Evolutionary conservation across 2,113 vertebrate genomes (phyloP), one percentile per base, ranked within the genome.

Genomic region (Poeciliopsis turrubarensis): DNA sequence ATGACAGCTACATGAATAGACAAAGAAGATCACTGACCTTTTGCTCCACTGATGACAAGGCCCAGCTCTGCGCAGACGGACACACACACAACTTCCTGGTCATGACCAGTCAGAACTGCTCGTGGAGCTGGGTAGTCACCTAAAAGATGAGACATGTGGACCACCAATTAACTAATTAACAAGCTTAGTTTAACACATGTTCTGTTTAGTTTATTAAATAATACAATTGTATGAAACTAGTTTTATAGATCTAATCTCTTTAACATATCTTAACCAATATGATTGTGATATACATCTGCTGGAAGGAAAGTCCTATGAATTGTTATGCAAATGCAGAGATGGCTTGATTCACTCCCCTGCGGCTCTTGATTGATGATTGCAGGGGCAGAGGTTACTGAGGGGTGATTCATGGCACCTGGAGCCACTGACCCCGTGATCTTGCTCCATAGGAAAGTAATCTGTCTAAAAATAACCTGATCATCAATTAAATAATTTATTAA

Each of bases 21-120:
- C 22, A 72, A 60, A 70, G 60, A 34, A 30, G 31, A 3, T 25
- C 67, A 92, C 96, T 94, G 77, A 99, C 98, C 98, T 97, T 98
- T 99, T 92, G 98, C 96, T 92, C 98, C 98, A 72, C 98, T 99
- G 94, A 99, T 98, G 91, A 99, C 97, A 1, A 99, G 95, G 65
- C 98, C 98, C 78, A 99, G 95, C 87, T 99, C 98, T 31, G 98
- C 98, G 79, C 98, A 99, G 70, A 99, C 98, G 0, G 97, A 97
- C 70, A 99, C 98, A 6, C 97, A 99, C 90, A 97, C 96, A 84
- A 99, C 97, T 93, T 99, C 97, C 73, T 97, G 97, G 90, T 99
- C 98, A 0, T 99, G 98, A 79, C 98, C 98, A 0, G 98, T 99
- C 79, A 99, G 94, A 88, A 98, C 96, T 1, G 98, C 98, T 1